Conservation (phyloP, 2,113 vertebrate species). For the Datnioides undecimradiatus region DNA sequence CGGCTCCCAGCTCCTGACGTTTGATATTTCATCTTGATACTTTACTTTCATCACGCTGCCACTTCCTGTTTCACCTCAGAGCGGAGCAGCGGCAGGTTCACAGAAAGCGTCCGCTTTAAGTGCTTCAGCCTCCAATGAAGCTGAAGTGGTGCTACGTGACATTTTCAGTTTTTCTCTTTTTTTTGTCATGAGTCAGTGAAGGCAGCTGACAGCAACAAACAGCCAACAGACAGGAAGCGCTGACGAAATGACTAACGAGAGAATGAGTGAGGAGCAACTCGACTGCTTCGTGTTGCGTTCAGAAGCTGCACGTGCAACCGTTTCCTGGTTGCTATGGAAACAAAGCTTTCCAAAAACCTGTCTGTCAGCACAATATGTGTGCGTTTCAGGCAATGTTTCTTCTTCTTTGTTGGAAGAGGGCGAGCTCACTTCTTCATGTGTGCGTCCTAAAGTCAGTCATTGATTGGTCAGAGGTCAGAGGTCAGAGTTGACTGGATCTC, state of each 20-base stretch:
- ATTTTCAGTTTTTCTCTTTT: slow-evolving; percentile 23
- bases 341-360: not conserved
- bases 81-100: not conserved
- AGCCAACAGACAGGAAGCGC: not conserved
- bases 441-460: not conserved
- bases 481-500: not conserved
- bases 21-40: not conserved
- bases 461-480: not conserved
- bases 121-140: slow-evolving; percentile 6
- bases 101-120: not conserved
- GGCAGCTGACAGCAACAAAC: slow-evolving; percentile 4
- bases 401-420: not conserved
- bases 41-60: not conserved
- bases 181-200: slow-evolving; percentile 5
- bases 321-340: not conserved
- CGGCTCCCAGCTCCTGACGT: not conserved
- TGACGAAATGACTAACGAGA: not conserved
- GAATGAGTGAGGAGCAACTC: not conserved
- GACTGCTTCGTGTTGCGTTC: not conserved
- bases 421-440: not conserved
- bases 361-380: not conserved
- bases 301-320: not conserved
- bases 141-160: slow-evolving; percentile 5
- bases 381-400: not conserved
- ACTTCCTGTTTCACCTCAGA: not conserved